Percentiles rank a stretch among this genome's conserved stretches.
phyloP scores from a whole-genome alignment of 2,888 invertebrate species.

The Timandra comae region DNA sequence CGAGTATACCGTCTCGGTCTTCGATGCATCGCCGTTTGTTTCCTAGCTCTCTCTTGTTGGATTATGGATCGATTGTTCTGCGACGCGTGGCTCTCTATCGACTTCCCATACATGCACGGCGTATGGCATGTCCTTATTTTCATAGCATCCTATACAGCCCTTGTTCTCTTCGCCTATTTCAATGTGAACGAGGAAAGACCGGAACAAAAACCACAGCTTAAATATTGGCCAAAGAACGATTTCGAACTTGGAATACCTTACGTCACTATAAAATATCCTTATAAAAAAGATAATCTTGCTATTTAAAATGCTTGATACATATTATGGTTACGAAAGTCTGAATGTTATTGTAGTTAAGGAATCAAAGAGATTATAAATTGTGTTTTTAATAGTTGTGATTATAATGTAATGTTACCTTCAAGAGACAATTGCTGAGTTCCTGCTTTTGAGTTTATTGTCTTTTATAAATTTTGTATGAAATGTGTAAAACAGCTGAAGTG shows the following conservation, averaged over 20 bases:
- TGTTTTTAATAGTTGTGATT: too few species aligned
- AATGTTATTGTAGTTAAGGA: too few species aligned
- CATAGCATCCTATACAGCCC: constrained; percentile 85
- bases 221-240: constrained; percentile 86
- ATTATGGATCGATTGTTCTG: constrained; percentile 86
- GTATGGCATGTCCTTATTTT: constrained; percentile 90
- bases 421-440: too few species aligned
- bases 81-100: constrained; percentile 84
- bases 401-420: too few species aligned
- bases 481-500: too few species aligned
- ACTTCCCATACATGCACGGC: constrained; percentile 89
- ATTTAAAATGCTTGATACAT: too few species aligned
- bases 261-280: constrained; percentile 79
- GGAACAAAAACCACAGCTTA: constrained; percentile 81
- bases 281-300: constrained; percentile 63
- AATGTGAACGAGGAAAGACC: constrained; percentile 84
- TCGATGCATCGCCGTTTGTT: constrained; percentile 81
- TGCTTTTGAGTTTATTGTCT: too few species aligned
- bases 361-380: too few species aligned
- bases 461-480: too few species aligned
- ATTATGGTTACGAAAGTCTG: too few species aligned
- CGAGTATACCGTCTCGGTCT: constrained; percentile 84
- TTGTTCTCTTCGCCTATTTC: constrained; percentile 88
- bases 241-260: constrained; percentile 88
- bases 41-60: constrained; percentile 86